A percentile compares a stretch with the other conserved stretches of the same genome.
phyloP scores from a whole-genome alignment of 2,113 vertebrate species.

The Podarcis cretensis region DNA sequence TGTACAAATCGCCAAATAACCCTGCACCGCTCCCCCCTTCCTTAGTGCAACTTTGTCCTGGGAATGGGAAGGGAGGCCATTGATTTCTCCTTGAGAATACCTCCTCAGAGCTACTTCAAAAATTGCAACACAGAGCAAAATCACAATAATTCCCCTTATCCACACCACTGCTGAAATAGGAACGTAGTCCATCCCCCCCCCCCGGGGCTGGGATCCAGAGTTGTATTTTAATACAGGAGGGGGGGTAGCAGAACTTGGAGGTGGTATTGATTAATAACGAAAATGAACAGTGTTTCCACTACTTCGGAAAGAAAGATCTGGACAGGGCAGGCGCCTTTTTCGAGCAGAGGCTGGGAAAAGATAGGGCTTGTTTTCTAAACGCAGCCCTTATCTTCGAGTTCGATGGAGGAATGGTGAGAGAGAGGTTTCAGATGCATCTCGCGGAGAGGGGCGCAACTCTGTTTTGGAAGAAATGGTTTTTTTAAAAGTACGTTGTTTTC shows the following conservation, averaged over 20 bases:
- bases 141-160: background rate
- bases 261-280: constrained; percentile 35
- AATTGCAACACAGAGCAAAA: background rate
- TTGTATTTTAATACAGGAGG: background rate
- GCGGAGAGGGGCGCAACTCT: too few relatives aligned
- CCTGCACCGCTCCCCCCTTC: background rate
- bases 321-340: background rate
- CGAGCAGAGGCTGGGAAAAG: background rate
- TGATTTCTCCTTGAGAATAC: background rate
- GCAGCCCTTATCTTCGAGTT: background rate
- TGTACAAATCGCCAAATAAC: background rate
- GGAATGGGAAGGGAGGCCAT: background rate
- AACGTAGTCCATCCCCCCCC: too few relatives aligned
- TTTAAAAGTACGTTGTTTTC: background rate
- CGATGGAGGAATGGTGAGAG: fast-evolving
- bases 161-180: too few relatives aligned
- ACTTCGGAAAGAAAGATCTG: background rate
- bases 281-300: background rate
- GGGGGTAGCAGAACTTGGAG: background rate
- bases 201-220: background rate
- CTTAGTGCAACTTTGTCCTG: background rate
- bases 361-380: background rate
- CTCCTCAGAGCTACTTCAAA: background rate
- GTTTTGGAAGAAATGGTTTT: background rate
- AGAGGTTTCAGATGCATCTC: background rate